phyloP scores from a whole-genome alignment of 2,797 vertebrate species.

The Mormyrus hasselquistii region DNA sequence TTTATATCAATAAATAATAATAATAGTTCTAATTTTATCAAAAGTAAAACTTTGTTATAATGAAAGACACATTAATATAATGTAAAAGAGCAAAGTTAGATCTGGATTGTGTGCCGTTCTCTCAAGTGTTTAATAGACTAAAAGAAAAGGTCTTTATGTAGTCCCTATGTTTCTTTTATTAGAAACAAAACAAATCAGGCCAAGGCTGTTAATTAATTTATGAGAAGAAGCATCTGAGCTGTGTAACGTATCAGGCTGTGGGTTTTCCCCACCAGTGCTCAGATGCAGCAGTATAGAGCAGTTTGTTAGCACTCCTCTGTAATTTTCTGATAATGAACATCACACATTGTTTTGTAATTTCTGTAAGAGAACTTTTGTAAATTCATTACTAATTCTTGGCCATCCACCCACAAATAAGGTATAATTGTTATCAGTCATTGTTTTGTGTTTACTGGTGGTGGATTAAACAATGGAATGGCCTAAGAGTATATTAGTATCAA shows the following conservation, averaged over 20 bases:
- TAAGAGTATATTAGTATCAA: background rate
- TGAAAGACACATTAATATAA: background rate
- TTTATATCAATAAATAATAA: background rate
- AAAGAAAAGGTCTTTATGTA: background rate
- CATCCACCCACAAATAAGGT: background rate
- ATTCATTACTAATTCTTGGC: background rate
- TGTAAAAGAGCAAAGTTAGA: background rate
- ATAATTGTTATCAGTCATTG: background rate
- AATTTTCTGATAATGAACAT: background rate
- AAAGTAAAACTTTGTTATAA: background rate
- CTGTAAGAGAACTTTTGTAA: background rate
- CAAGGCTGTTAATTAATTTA: background rate
- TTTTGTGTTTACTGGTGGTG: background rate
- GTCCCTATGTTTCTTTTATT: background rate
- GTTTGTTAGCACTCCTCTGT: background rate
- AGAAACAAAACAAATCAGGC: background rate
- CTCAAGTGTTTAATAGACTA: background rate
- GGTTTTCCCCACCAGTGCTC: background rate
- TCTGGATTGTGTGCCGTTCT: background rate
- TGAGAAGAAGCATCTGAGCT: background rate
- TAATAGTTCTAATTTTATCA: background rate
- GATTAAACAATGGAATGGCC: background rate
- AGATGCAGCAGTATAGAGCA: background rate
- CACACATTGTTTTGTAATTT: background rate
- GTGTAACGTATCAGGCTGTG: background rate